These are phyloP conservation scores for Smithornis capensis DNA, from an alignment of 2,113 vertebrate genomes.

Conservation along the genomic window DNA sequence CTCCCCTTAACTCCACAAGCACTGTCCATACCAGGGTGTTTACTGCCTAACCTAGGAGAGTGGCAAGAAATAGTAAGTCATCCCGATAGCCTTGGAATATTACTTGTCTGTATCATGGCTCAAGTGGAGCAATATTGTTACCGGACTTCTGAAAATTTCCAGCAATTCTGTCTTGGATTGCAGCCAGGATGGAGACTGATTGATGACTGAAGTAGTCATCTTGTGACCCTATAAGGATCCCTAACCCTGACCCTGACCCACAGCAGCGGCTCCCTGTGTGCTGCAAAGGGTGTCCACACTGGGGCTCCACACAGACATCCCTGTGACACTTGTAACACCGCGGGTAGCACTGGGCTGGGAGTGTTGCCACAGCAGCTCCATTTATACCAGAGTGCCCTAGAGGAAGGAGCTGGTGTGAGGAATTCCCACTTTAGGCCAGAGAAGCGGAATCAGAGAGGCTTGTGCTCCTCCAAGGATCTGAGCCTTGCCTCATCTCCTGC, in stretches of 20 bases:
- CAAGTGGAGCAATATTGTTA: background rate
- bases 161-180: background rate
- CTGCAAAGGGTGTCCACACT: fast-evolving
- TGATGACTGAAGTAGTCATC: background rate
- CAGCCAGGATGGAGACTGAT: fast-evolving
- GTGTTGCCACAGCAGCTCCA: background rate
- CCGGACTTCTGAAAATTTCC: background rate
- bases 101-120: background rate
- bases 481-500: too few relatives aligned
- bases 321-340: background rate
- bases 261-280: too few relatives aligned
- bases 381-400: background rate
- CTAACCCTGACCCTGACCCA: background rate
- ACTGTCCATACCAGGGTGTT: background rate
- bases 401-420: background rate
- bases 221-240: background rate
- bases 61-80: background rate
- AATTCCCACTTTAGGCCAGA: background rate
- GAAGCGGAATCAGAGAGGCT: too few relatives aligned
- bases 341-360: fast-evolving
- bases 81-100: background rate
- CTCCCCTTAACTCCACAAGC: background rate
- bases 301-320: fast-evolving
- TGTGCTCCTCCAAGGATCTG: too few relatives aligned
- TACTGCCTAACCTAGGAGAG: background rate